These are phyloP conservation scores for Lerema accius DNA, from an alignment of 1,140 invertebrate species.

Conservation along the genomic window DNA sequence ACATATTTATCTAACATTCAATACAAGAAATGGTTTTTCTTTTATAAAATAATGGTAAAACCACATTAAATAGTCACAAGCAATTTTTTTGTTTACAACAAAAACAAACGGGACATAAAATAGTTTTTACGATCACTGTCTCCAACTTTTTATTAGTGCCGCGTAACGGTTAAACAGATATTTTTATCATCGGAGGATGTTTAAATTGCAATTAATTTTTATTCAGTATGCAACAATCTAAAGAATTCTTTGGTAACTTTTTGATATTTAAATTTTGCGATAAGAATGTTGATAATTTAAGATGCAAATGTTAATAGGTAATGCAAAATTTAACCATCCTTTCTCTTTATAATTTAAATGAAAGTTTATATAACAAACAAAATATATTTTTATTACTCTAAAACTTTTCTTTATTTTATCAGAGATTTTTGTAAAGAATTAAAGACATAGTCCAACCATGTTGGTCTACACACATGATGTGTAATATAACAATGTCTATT, in stretches of 20 bases:
- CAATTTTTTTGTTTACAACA: no score
- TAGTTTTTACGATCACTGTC: conserved; percentile 13
- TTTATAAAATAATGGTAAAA: no score
- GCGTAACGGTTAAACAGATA: conserved; percentile 18
- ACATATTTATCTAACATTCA: no score
- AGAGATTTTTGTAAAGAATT: no score
- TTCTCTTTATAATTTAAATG: not conserved
- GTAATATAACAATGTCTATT: no score
- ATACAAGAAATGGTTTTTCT: no score
- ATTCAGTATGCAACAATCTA: conserved; percentile 4
- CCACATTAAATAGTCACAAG: no score
- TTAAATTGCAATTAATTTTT: conserved; percentile 9
- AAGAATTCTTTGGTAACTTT: not conserved
- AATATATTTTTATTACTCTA: no score
- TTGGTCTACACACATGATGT: no score
- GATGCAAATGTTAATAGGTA: not conserved
- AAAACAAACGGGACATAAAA: conserved; percentile 1
- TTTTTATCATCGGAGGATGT: conserved; percentile 13
- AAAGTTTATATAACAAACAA: no score
- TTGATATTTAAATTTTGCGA: not conserved
- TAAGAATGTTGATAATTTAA: not conserved
- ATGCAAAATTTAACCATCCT: not conserved
- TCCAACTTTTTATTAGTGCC: conserved; percentile 16
- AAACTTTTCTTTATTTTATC: no score
- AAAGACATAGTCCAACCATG: no score